Evolutionary conservation across 2,797 vertebrate genomes (phyloP), one percentile per base, ranked within the genome.

Genomic region (Apodemus agrarius): DNA sequence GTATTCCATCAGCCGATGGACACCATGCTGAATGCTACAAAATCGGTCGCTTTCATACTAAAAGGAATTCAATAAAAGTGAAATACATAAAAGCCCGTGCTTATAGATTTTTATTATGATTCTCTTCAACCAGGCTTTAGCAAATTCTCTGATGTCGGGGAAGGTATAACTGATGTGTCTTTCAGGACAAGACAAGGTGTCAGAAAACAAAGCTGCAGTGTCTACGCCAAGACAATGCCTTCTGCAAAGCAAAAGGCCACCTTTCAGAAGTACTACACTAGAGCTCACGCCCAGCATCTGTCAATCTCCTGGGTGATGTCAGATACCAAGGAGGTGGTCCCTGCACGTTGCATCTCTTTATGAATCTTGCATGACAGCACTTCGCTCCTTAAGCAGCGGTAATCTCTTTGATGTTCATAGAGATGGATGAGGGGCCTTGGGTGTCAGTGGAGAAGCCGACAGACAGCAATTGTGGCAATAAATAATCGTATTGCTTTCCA

Each of bases 51-150:
- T 96, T 97, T 97, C 83, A n/a, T 67, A 95, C 93, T 96, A 94
- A 97, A 95, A 61, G 92, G 91, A 97, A 95, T 95, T 88, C 97
- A 75, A 86, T 96, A 90, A 95, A 91, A 87, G 83, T 78, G 87
- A 90, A 95, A 97, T 81, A 94, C 54, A 89, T 83, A 85, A 96
- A 96, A 93, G 97, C 87, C 54, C 3, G 61, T 43, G 89, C 96
- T 94, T 96, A 96, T 72, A 96, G 97, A 97, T 96, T 96, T 97
- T 96, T 97, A 93, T 86, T 85, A 91, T 24, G 80, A 90, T 96
- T 93, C 81, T 93, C 93, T 95, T 90, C 83, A 79, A n/a, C 54
- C 61, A 69, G 81, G 72, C 72, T 93, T 96, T 91, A 16, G 93
- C 84, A 97, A 80, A 34, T 22, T 69, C 86, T 96, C 86, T 94